Evolutionary conservation across 2,113 vertebrate genomes (phyloP).

Genomic region (Tamias sibiricus): DNA sequence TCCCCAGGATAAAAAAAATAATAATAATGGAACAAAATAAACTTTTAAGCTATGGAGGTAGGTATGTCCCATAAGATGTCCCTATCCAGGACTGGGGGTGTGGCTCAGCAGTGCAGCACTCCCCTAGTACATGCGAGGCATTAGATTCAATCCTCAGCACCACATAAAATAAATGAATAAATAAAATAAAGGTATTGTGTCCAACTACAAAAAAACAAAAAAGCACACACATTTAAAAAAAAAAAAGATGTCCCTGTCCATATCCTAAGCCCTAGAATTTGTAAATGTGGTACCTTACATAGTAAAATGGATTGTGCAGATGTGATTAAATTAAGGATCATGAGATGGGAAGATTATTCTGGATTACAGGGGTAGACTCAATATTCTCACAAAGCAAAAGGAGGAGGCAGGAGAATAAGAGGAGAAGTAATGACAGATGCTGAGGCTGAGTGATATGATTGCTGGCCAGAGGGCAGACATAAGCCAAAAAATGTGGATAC

Average conservation of each 20-base stretch:
- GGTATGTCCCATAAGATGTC: neutral
- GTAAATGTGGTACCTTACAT: neutral
- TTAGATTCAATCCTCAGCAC: no score
- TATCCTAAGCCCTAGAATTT: neutral
- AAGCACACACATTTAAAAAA: no score
- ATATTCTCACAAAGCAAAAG: neutral
- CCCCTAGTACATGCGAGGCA: no score
- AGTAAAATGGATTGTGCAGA: neutral
- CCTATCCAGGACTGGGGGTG: neutral
- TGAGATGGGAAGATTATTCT: neutral
- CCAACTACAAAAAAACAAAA: no score
- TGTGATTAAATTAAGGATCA: constrained; percentile 9
- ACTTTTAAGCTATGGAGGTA: neutral
- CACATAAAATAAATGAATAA: no score
- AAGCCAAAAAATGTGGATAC: neutral
- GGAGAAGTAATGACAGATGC: neutral
- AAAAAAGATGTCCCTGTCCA: neutral
- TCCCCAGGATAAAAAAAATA: no score
- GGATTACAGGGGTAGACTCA: neutral
- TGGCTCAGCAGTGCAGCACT: no score
- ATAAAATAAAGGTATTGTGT: no score
- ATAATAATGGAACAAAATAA: neutral
- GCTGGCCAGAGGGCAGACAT: neutral
- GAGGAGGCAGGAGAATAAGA: neutral
- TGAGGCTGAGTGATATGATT: neutral